Evolutionary conservation across 2,113 vertebrate genomes (phyloP).

Genomic region (Patagioenas fasciata): DNA sequence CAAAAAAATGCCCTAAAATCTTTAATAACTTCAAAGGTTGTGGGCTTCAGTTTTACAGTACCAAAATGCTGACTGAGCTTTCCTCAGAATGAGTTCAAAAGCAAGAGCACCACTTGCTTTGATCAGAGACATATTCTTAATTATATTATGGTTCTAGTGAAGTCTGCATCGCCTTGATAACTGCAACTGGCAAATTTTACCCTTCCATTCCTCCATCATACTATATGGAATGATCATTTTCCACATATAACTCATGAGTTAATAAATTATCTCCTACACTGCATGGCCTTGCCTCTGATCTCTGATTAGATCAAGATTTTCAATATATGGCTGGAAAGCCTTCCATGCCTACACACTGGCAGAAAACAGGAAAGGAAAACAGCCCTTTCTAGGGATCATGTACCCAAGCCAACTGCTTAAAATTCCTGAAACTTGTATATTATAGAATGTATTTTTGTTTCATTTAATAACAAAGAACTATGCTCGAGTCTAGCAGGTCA

Average conservation of each 20-base stretch:
- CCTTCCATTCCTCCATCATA: neutral
- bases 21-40: conserved; percentile 46
- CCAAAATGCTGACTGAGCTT: conserved; percentile 35
- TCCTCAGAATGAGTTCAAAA: conserved; percentile 9
- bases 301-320: neutral
- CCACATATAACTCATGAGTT: neutral
- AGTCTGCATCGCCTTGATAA: conserved; percentile 4
- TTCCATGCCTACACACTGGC: neutral
- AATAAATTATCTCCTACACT: neutral
- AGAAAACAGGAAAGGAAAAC: neutral
- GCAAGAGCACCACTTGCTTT: conserved; percentile 30
- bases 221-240: neutral
- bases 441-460: neutral
- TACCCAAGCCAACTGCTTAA: neutral
- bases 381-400: neutral
- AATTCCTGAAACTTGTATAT: neutral
- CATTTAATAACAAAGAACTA: neutral
- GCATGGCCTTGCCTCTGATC: neutral
- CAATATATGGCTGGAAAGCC: neutral
- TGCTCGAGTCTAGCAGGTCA: neutral
- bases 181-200: neutral
- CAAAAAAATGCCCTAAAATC: conserved; percentile 10
- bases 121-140: conserved; percentile 37
- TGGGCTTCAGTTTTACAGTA: conserved; percentile 17
- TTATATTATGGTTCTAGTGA: neutral